phyloP scores from a whole-genome alignment of 1,140 invertebrate genomes.

The Drosophila nasuta region DNA sequence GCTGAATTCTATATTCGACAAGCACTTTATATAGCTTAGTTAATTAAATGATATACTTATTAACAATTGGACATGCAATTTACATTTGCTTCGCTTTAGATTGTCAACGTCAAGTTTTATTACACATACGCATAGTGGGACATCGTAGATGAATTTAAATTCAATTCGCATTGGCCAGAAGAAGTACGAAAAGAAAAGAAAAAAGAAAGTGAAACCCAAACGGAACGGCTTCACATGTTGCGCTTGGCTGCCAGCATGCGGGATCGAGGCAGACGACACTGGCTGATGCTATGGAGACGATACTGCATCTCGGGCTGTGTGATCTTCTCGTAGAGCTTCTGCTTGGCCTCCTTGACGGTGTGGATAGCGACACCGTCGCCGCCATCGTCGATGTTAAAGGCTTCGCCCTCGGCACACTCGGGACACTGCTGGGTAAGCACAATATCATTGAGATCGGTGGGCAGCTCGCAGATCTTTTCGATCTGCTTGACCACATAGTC shows the following conservation, averaged over 20 bases:
- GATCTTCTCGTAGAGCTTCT: slow-evolving; percentile 76
- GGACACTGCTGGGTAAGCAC: slow-evolving; percentile 78
- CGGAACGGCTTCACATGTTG: slow-evolving; percentile 36
- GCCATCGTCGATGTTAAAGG: slow-evolving; percentile 75
- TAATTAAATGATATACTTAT: too few species aligned
- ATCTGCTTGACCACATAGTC: slow-evolving; percentile 72
- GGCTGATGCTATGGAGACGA: slow-evolving; percentile 74
- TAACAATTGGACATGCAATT: too few species aligned
- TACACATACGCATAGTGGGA: slow-evolving; percentile 4
- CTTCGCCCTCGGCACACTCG: slow-evolving; percentile 78
- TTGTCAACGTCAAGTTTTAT: neutral
- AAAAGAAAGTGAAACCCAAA: neutral
- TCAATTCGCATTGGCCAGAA: slow-evolving; percentile 1
- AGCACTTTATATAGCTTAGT: too few species aligned
- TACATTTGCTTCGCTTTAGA: too few species aligned
- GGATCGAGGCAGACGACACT: slow-evolving; percentile 72
- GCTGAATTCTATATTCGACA: too few species aligned
- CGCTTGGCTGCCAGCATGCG: slow-evolving; percentile 68
- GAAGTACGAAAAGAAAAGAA: neutral
- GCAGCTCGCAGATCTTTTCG: slow-evolving; percentile 68
- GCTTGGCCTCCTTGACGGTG: slow-evolving; percentile 62
- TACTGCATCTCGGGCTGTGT: slow-evolving; percentile 80
- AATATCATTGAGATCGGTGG: slow-evolving; percentile 73
- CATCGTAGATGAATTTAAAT: neutral
- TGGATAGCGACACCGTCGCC: slow-evolving; percentile 69